Conservation (phyloP, 2,113 vertebrate species). For the Parus major region DNA sequence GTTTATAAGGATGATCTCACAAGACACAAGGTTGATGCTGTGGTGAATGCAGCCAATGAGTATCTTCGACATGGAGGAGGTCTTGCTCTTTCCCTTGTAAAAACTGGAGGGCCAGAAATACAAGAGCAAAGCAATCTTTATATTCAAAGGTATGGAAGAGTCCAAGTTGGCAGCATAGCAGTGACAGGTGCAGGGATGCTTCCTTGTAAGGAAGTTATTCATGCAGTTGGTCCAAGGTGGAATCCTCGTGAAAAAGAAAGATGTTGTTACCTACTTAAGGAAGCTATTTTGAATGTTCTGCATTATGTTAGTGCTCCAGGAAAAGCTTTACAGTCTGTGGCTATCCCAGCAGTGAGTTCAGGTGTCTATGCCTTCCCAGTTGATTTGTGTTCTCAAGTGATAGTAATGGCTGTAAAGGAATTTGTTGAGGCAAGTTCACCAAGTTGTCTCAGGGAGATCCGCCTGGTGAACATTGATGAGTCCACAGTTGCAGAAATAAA, state of each 20-base stretch:
- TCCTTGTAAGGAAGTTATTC: constrained; percentile 79
- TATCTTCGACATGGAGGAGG: constrained; percentile 69
- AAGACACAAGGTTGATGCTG: constrained; percentile 69
- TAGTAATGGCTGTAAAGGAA: constrained; percentile 69
- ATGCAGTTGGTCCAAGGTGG: constrained; percentile 84
- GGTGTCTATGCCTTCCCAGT: constrained; percentile 85
- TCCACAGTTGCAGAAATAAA: constrained; percentile 78
- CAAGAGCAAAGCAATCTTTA: constrained; percentile 7
- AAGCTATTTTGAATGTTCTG: constrained; percentile 69
- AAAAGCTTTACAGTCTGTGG: constrained; percentile 67
- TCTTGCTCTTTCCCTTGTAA: constrained; percentile 79
- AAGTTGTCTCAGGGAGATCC: constrained; percentile 65
- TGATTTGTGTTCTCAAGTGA: constrained; percentile 71
- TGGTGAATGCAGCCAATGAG: constrained; percentile 90
- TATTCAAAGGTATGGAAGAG: neutral
- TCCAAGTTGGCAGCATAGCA: constrained; percentile 63
- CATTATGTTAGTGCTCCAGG: accelerated
- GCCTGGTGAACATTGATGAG: constrained; percentile 82
- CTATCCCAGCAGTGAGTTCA: constrained; percentile 91
- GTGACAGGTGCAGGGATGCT: constrained; percentile 70
- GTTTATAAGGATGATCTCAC: constrained; percentile 88
- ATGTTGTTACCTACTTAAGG: neutral
- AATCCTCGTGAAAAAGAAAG: accelerated
- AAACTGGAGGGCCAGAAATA: constrained; percentile 77
- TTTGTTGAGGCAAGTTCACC: neutral